These are phyloP conservation scores for Rhinophrynus dorsalis DNA, from an alignment of 2,797 vertebrate species.

Conservation along the genomic window DNA sequence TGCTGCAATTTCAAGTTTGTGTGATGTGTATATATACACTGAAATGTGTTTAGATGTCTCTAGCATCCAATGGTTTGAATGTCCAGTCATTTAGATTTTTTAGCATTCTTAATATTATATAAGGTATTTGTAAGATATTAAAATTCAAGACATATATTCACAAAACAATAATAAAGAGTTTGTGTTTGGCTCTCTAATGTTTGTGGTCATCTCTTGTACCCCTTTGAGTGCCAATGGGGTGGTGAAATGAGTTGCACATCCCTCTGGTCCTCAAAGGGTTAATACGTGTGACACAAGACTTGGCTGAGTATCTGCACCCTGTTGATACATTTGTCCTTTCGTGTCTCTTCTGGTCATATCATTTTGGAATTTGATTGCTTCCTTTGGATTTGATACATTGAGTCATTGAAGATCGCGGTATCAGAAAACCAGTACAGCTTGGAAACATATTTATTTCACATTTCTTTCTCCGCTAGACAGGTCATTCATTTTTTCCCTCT, in stretches of 20 bases:
- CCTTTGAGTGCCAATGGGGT: no score
- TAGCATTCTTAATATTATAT: no score
- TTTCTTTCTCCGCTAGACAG: constrained; percentile 22
- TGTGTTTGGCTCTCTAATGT: constrained; percentile 26
- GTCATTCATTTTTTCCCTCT: constrained; percentile 12
- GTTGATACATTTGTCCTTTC: constrained; percentile 41
- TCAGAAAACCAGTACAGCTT: not conserved
- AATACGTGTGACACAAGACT: constrained; percentile 9
- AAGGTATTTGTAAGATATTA: no score
- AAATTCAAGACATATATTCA: no score
- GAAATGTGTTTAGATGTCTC: no score
- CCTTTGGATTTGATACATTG: constrained; percentile 45
- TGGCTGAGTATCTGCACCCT: not conserved
- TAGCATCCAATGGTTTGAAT: no score
- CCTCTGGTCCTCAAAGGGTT: no score
- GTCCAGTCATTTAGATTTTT: no score
- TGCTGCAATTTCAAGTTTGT: no score
- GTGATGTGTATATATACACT: no score
- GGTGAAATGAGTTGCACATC: no score
- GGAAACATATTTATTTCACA: constrained; percentile 31
- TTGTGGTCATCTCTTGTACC: constrained; percentile 3
- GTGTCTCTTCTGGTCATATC: constrained; percentile 16
- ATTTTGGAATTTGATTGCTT: constrained; percentile 45
- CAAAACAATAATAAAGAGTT: not conserved
- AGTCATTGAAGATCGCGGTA: constrained; percentile 37